These are phyloP conservation scores for Xyliphius kryptos DNA, from an alignment of 2,113 vertebrate species.

Conservation along the genomic window DNA sequence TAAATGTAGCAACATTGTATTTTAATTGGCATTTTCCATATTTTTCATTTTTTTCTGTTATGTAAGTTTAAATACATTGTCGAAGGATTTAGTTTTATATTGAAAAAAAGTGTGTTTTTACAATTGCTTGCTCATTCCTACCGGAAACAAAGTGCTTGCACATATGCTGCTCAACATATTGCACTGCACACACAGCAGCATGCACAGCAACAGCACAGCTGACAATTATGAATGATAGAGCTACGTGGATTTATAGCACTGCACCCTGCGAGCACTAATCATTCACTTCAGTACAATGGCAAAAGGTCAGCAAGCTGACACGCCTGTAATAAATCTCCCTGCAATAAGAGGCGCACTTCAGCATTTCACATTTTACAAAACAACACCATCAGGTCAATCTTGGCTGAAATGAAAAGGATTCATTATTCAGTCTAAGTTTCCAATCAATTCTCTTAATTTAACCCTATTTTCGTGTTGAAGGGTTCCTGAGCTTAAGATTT, in stretches of 20 bases:
- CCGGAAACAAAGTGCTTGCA: neutral
- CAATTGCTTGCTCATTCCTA: neutral
- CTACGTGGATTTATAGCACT: constrained; percentile 25
- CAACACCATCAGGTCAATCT: neutral
- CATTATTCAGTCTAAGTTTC: neutral
- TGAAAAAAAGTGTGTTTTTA: neutral
- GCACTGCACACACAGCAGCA: neutral
- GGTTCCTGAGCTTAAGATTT: no score
- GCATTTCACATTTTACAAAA: constrained; percentile 13
- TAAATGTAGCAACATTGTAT: no score
- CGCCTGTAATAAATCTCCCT: constrained; percentile 37
- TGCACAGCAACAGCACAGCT: constrained; percentile 11
- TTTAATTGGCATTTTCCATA: no score
- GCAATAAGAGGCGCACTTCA: constrained; percentile 27
- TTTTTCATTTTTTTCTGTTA: no score
- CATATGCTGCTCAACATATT: neutral
- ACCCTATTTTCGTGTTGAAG: no score
- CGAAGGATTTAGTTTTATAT: neutral
- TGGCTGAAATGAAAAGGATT: neutral
- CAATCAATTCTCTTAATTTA: no score
- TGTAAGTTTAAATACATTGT: no score
- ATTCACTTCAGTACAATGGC: constrained; percentile 41
- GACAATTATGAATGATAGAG: constrained; percentile 35
- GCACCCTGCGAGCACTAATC: constrained; percentile 29
- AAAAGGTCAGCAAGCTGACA: constrained; percentile 37